phyloP scores from a whole-genome alignment of 2,888 invertebrate species.

The Sinodicranocentrus sp. region DNA sequence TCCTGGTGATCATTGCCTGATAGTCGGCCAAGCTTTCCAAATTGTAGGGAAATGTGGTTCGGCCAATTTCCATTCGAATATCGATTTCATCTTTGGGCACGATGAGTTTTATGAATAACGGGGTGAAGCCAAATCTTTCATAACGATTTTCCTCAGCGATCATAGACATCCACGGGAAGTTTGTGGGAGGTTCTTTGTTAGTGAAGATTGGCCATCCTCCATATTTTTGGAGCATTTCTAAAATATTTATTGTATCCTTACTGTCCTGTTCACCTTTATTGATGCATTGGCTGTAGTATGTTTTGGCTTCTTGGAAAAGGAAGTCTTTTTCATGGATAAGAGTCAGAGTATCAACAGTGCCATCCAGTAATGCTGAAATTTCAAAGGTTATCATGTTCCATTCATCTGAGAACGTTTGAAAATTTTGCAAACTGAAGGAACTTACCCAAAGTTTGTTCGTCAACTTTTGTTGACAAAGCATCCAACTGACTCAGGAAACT shows the following conservation, averaged over 20 bases:
- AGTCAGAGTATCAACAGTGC: background rate
- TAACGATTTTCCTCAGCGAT: slow-evolving; percentile 38
- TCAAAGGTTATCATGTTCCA: no score
- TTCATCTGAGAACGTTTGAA: no score
- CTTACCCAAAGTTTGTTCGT: slow-evolving; percentile 45
- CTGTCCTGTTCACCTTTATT: slow-evolving; percentile 30
- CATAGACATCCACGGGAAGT: slow-evolving; percentile 39
- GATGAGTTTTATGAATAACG: slow-evolving; percentile 17
- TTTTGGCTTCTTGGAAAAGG: slow-evolving; percentile 35
- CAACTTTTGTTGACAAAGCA: slow-evolving; percentile 22
- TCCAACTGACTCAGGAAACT: slow-evolving; percentile 51
- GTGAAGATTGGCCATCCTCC: slow-evolving; percentile 51
- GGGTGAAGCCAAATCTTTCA: slow-evolving; percentile 19
- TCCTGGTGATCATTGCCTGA: background rate
- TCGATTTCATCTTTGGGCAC: background rate
- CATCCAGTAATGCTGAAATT: no score
- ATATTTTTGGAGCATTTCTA: slow-evolving; percentile 2
- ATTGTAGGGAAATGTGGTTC: background rate
- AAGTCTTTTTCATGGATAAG: slow-evolving; percentile 12
- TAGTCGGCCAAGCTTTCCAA: background rate
- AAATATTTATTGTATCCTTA: slow-evolving; percentile 1
- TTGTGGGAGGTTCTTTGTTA: slow-evolving; percentile 30
- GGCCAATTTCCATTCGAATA: background rate
- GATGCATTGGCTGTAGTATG: slow-evolving; percentile 42
- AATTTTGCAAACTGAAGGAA: no score